Base-by-base conservation (phyloP, 2,888 invertebrate species). In the Microplitis manilae region DNA sequence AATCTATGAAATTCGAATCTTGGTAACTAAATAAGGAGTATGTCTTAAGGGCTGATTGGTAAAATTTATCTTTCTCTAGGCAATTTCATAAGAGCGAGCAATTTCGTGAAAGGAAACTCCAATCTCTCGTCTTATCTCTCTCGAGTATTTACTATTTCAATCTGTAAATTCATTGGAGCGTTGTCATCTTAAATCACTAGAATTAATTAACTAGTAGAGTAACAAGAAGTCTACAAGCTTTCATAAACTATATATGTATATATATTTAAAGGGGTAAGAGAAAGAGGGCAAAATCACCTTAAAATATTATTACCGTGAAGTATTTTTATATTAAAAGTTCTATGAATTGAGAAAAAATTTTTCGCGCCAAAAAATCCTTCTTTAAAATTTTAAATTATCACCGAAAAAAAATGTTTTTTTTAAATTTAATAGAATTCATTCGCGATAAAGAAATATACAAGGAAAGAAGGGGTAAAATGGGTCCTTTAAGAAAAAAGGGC, bases 81-180 rank as follows among this genome's bases (percentile, higher is more conserved):
- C 68, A 74, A 74, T 74, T 74, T 68, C 68, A 64, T 74, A 74
- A 74, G 73, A 74, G 73, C 67, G 40, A 65, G 59, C 73, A 74
- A 74, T 74, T 74, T 73, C 17, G 65, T 62, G 65, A 40, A 65
- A 64, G 73, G 73, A 73, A 73, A 65, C 62, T 65, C n/a, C 65
- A 13, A 13, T 13, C 60, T 41, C 20, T 39, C 60, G n/a, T 8
- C 30, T 67, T 38, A 67, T 67, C 62, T 20, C 62, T 62, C 20
- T 15, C 30, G 30, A 30, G 59, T 60, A 74, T 74, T 67, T 60
- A 30, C 67, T 50, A 74, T 67, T 39, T 67, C 59, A 74, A 8
- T 74, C 17, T 60, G 6, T 61, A 62, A 62, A 68, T 74, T 59
- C 73, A 74, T 74, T 67, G 20, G 62, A 74, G 73, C 73, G 73